Evolutionary conservation across 2,888 invertebrate species (phyloP).

Genomic region (Ischnura elegans): DNA sequence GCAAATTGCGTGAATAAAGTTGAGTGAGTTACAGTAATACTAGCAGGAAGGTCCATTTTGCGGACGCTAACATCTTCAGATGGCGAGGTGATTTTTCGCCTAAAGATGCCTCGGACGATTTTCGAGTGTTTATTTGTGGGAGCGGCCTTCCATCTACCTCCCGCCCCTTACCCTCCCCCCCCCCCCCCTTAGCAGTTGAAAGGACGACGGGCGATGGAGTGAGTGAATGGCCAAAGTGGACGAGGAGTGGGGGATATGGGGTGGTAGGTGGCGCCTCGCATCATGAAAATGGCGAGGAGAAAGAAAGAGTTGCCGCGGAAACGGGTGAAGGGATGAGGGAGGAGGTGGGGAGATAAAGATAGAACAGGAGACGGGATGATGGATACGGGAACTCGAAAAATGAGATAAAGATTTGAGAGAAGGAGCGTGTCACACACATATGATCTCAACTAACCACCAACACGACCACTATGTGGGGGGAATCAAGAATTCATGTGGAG

Average conservation of each 20-base stretch:
- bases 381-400: background rate
- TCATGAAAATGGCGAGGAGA: background rate
- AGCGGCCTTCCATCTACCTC: too few species aligned
- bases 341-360: background rate
- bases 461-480: too few species aligned
- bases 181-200: background rate
- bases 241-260: background rate
- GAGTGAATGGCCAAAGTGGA: background rate
- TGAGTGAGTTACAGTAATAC: background rate
- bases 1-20: too few species aligned
- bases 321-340: background rate
- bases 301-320: background rate
- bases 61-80: background rate
- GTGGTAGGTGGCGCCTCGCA: background rate
- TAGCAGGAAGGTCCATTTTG: background rate
- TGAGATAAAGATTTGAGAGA: background rate
- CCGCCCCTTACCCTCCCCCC: background rate
- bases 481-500: too few species aligned
- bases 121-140: slow-evolving; percentile 28
- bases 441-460: too few species aligned
- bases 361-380: slow-evolving; percentile 2
- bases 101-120: background rate
- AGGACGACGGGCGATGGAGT: background rate
- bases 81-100: background rate
- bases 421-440: background rate